Conservation (phyloP, 2,113 vertebrate genomes). For the Oryzias curvinotus region DNA sequence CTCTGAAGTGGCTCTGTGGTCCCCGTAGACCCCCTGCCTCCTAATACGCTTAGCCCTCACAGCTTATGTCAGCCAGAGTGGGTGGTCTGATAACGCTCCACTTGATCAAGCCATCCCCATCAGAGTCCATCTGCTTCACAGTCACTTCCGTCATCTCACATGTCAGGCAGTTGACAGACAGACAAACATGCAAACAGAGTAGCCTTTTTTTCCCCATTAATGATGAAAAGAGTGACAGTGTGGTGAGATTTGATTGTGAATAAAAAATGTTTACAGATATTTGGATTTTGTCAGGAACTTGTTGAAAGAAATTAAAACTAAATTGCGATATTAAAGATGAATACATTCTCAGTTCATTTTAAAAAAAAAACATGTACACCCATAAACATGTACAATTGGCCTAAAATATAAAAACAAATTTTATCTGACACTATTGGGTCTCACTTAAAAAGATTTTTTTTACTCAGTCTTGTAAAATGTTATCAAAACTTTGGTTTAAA, state of each 20-base stretch:
- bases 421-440: too few relatives aligned
- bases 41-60: constrained; percentile 70
- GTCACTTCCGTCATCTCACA: constrained; percentile 53
- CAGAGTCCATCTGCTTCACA: constrained; percentile 68
- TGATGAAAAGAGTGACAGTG: constrained; percentile 40
- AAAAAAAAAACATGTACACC: too few relatives aligned
- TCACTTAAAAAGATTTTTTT: too few relatives aligned
- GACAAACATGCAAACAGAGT: constrained; percentile 39
- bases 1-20: constrained; percentile 68
- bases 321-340: too few relatives aligned
- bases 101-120: constrained; percentile 72
- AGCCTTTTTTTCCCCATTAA: constrained; percentile 32
- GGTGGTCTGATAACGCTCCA: constrained; percentile 71
- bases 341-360: too few relatives aligned
- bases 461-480: too few relatives aligned
- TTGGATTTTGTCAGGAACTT: not conserved
- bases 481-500: too few relatives aligned
- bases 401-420: too few relatives aligned
- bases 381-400: too few relatives aligned
- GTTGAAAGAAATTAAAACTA: too few relatives aligned
- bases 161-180: constrained; percentile 48
- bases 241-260: constrained; percentile 5
- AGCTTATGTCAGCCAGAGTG: constrained; percentile 70
- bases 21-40: constrained; percentile 64
- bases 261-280: constrained; percentile 21